A percentile compares a stretch with the other conserved stretches of the same genome.
These are phyloP conservation scores for Bicyclus anynana DNA, from an alignment of 1,140 invertebrate species.

Conservation along the genomic window DNA sequence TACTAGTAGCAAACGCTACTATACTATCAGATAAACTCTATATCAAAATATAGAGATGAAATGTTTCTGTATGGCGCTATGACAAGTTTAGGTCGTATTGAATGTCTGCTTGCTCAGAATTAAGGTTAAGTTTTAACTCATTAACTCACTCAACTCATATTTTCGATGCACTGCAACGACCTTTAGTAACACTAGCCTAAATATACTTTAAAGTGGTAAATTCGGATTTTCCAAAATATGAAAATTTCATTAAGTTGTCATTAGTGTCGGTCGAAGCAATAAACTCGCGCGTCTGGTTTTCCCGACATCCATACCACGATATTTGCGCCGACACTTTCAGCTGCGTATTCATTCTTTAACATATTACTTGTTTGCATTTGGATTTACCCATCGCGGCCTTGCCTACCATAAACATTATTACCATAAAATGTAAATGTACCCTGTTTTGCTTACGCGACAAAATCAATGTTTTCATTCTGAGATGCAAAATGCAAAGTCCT, in stretches of 20 bases:
- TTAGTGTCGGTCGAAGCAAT: constrained; percentile 25
- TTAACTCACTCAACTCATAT: no score
- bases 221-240: constrained; percentile 33
- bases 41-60: no score
- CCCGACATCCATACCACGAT: constrained; percentile 39
- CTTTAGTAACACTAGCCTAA: no score
- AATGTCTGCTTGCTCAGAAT: no score
- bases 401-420: neutral
- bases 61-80: no score
- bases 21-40: no score
- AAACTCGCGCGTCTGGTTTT: constrained; percentile 36
- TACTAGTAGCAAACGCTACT: no score
- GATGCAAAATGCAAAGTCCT: no score
- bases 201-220: constrained; percentile 8
- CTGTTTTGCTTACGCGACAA: neutral
- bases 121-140: no score
- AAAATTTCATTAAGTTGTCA: constrained; percentile 41
- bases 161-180: neutral
- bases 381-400: constrained; percentile 41
- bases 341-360: constrained; percentile 13
- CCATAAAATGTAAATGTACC: constrained; percentile 1
- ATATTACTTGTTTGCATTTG: constrained; percentile 38
- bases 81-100: no score
- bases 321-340: constrained; percentile 31
- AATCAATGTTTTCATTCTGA: neutral